phyloP scores from a whole-genome alignment of 2,888 invertebrate genomes.

The Eutolmus rufibarbis region DNA sequence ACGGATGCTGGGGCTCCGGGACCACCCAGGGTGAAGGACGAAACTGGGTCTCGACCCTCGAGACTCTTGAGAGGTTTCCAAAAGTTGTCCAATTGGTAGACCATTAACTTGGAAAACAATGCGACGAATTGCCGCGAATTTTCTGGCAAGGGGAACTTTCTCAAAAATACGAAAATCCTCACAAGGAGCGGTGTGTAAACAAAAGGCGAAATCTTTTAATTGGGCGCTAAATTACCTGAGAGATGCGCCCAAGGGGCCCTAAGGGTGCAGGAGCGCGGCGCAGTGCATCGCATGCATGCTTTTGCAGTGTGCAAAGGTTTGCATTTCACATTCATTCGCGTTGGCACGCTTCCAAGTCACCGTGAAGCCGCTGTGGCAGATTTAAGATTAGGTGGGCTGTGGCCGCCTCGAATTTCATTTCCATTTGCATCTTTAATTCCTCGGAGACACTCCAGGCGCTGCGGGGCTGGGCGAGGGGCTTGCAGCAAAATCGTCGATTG shows the following conservation, averaged over 20 bases:
- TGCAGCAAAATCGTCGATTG: not conserved
- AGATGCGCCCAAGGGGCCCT: not conserved
- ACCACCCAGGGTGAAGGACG: not conserved
- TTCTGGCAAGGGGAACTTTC: not conserved
- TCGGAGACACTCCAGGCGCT: not conserved
- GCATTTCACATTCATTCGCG: conserved; percentile 6
- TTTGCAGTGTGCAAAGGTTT: not conserved
- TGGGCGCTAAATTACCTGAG: conserved; percentile 10
- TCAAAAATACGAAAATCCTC: not conserved
- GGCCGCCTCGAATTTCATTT: conserved; percentile 8
- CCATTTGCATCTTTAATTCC: conserved; percentile 16
- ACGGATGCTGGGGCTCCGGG: not conserved
- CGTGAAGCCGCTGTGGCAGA: not conserved
- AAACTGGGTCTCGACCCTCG: not conserved
- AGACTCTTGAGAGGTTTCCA: not conserved
- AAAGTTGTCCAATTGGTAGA: not conserved
- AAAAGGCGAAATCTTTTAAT: conserved; percentile 3
- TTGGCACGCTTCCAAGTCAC: conserved; percentile 8
- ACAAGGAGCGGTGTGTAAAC: not conserved
- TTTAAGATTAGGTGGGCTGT: conserved; percentile 1
- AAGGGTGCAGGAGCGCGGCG: not conserved
- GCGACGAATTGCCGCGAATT: not conserved
- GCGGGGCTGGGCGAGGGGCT: not conserved
- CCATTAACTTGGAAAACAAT: conserved; percentile 9
- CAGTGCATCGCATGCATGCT: not conserved